These are phyloP conservation scores for Gavia stellata DNA, from an alignment of 2,113 vertebrate genomes.

Conservation along the genomic window DNA sequence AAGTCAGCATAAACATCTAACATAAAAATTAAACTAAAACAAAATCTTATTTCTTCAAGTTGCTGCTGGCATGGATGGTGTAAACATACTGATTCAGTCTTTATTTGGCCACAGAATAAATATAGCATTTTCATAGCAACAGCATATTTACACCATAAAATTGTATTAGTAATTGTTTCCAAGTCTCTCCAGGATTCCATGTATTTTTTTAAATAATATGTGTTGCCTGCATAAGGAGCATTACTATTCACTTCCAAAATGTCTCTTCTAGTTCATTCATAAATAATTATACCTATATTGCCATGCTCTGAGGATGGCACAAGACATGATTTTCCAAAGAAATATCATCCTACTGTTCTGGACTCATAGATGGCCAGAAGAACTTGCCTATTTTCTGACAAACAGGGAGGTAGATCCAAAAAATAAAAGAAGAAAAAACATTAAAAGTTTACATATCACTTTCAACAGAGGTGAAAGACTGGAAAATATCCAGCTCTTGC, in stretches of 20 bases:
- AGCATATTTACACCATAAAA: background rate
- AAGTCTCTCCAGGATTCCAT: background rate
- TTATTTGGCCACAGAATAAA: background rate
- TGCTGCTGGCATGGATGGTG: background rate
- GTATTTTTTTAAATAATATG: background rate
- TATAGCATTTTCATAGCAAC: background rate
- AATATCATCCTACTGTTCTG: background rate
- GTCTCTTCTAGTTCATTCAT: background rate
- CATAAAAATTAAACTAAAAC: background rate
- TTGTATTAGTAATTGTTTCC: background rate
- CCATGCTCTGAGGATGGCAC: background rate
- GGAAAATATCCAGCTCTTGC: background rate
- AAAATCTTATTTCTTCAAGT: background rate
- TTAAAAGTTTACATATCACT: background rate
- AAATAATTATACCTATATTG: background rate
- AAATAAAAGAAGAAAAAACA: background rate
- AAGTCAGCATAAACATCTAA: background rate
- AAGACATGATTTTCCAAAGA: background rate
- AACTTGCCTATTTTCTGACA: background rate
- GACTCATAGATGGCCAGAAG: background rate
- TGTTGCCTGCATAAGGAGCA: background rate
- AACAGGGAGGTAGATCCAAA: background rate
- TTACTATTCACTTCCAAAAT: background rate
- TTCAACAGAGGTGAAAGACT: background rate
- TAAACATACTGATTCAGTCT: background rate